Base-by-base conservation (phyloP, 2,797 vertebrate genomes). In the Lagocephalus sceleratus region DNA sequence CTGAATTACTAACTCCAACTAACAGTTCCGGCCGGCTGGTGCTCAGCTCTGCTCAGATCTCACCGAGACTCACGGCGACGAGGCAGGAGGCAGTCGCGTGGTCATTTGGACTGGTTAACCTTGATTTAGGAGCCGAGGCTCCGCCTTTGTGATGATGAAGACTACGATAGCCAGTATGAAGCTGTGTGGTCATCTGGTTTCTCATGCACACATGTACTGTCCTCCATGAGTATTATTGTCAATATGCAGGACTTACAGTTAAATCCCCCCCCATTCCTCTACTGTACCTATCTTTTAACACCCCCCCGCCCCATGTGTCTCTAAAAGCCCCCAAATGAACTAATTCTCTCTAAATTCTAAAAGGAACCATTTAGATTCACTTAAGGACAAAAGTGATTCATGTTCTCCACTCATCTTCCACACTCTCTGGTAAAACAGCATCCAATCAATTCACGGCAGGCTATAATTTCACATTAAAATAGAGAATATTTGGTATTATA, bases 401-500 rank as follows among this genome's bases (percentile, higher is more conserved):
- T 57, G 42, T 57, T 63, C 78, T 77, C 66, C 73, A 78, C 68
- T 73, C 66, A 81, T 71, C 79, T 71, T 78, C 80, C 75, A 68
- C 71, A 86, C 77, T 70, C 74, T 74, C 85, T 79, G 75, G 58
- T 75, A 66, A 81, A 73, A 47, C 53, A 87, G 79, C 77, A 82
- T 73, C 78, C 32, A 68, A 79, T 63, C 59, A 73, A 87, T 78
- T 78, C 82, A 83, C 40, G 73, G 76, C 71, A 73, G 83, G 74
- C 76, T 82, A 85, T 83, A 73, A 86, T 88, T 86, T 88, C 89
- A 86, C 86, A 86, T 86, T 72, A 86, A 87, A 87, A 89, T 80
- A 87, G 76, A 87, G 86, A 86, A 86, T 90, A 88, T 88, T 90
- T 88, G 88, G 85, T 90, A 91, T 85, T 86, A 87, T 88, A 87